Base-by-base conservation (phyloP, 92 coral and sea anemone species). In the Epizoanthus rinbou region DNA sequence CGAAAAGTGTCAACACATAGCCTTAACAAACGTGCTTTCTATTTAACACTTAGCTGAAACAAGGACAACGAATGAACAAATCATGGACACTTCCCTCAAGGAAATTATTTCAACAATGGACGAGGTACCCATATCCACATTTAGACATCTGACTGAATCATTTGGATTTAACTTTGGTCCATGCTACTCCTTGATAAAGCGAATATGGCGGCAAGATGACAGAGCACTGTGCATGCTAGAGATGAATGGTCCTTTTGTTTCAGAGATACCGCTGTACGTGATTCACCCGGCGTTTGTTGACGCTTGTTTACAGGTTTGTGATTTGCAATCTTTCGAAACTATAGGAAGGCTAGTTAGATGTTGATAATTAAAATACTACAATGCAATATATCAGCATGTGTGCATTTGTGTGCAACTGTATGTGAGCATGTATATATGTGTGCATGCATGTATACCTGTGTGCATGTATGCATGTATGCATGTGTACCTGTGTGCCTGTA, bases 221-320 rank as follows among this genome's bases (percentile, higher is more conserved):
- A 88, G 89, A 50, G 98, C 90, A 3, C 69, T 95, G 14, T 91
- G 95, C 74, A 13, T 86, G 75, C 18, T 95, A 4, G 87, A 84
- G 28, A 81, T 91, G 82, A 85, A 85, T 17, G 60, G 76, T 21
- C 76, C 75, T 45, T 45, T 80, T 76, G 80, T 60, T 33, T 3
- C 57, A 0, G 93, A 95, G 69, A 76, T 79, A 57, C 71, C 66
- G 13, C n/a, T 60, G 67, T 95, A 95, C 57, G 85, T 95, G 13
- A 75, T 93, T n/a, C 98, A 95, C 71, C 98, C 98, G 0, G 89
- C 97, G 10, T 81, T 95, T 23, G 75, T 95, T 43, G 98, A 95
- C 73, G 95, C 98, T 2, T 95, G 98, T 52, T 86, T 95, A 18
- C 98, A 95, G 85, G 90, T 88, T 31, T 87, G 93, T 75, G 89